Evolutionary conservation across 1,140 invertebrate genomes (phyloP), one percentile per base, ranked within the genome.

Genomic region (Littorina saxatilis): DNA sequence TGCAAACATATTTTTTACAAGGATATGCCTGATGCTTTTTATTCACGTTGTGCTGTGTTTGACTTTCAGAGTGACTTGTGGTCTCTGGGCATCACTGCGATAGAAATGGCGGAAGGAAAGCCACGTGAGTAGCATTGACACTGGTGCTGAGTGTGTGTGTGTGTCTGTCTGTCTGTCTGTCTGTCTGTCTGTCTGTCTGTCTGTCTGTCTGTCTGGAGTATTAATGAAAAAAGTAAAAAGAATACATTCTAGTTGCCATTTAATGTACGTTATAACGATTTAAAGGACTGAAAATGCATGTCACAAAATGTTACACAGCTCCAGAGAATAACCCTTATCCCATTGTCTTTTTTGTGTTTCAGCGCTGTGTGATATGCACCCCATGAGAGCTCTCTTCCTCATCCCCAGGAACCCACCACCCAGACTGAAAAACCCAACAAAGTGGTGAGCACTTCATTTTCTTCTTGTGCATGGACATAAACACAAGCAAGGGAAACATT

Each of bases 61-160:
- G 32, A 17, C 58, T 90, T 90, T 68, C 88, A 93, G 92, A 98
- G 97, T 92, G 99, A 99, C 93, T 94, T 99, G 70, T 99, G 99
- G 99, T 99, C 98, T 68, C 94, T 99, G 83, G 99, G 98, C 88
- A 99, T 99, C 88, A 99, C 98, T 50, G 98, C 98, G 43, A 94
- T 99, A 84, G 99, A 99, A 95, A 99, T 99, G 99, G 99, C 99
- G 63, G 99, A 99, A 94, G 99, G 98, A 91, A 98, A 99, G 93
- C 99, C 99, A 79, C 99, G 98, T 88, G 95, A 99, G 85, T 91
- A 61, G 27, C 2, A 13, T n/a, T n/a, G n/a, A n/a, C n/a, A n/a
- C n/a, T n/a, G n/a, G n/a, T n/a, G n/a, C 7, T 29, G 68, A n/a
- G 23, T 7, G 43, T 29, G n/a, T 70, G 23, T 37, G 39, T 74